Base-by-base conservation (phyloP, 2,888 invertebrate genomes). In the Harmothoe impar region DNA sequence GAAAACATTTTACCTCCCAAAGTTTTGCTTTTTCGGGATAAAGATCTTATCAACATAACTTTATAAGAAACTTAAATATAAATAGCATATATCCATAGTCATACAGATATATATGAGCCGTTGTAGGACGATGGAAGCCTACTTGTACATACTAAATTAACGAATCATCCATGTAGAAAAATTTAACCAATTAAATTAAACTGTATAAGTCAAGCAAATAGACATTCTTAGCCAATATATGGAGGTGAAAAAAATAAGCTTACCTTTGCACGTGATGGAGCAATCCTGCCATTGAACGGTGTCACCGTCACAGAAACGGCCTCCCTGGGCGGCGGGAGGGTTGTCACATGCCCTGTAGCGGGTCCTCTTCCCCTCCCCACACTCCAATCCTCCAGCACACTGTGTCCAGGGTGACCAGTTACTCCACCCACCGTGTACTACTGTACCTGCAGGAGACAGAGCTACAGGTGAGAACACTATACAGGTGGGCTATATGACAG, bases 291-390 rank as follows among this genome's bases (percentile, higher is more conserved):
- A 77, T 54, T 90, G 77, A 1, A 52, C 52, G 20, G 88, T 72
- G 33, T 90, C 90, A 33, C 91, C 91, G 29, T 89, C 97, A 94
- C 98, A 98, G 96, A 98, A 98, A 95, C 97, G 97, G 20, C 98
- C 98, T 0, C 98, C 98, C 94, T 98, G 98, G 77, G 97, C 97
- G 0, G 98, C 98, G 0, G 98, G 97, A 0, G 98, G 98, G 0
- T 97, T 97, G 95, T 98, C 98, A 94, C 98, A 98, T 96, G 98
- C 97, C 93, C 98, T 97, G 96, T 98, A 98, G 25, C 98, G 97
- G 95, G 97, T 98, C 92, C 97, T 97, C 25, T 97, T 98, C 0
- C 98, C 98, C 89, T 97, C 97, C 78, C 97, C 96, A 91, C 97
- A 97, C 92, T 97, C 97, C 25, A 86, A 25, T 29, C 86, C 56